Base-by-base conservation (phyloP, 2,888 invertebrate genomes). In the Sepioteuthis lessoniana region DNA sequence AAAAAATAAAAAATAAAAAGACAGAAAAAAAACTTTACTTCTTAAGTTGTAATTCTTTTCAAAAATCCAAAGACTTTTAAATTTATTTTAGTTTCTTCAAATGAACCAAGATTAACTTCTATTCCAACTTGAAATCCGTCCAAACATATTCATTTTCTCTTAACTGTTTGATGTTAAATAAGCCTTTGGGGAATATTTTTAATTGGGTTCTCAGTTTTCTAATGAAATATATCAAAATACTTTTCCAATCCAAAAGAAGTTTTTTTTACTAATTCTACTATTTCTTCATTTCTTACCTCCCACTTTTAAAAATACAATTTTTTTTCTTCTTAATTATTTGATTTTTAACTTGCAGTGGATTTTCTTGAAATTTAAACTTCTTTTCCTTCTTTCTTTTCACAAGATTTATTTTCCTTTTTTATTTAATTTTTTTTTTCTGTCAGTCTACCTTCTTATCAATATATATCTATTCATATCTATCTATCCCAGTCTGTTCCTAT, bases 91-190 rank as follows among this genome's bases (percentile, higher is more conserved):
- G n/a, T 76, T n/a, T 2, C n/a, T 76, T 16, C 10, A 76, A 76
- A 35, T 76, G n/a, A 76, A 76, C 76, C n/a, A 76, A 76, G 16
- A 76, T 76, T 13, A 76, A 1, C 76, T 76, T 76, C n/a, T 76
- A 10, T 76, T 35, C 4, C 76, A 76, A 35, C 4, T 35, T 76
- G 76, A 76, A 76, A 76, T 76, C 13, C 13, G 3, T 35, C n/a
- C 76, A 76, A 76, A 76, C n/a, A n/a, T 76, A 76, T 76, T 76
- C n/a, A 19, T n/a, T 76, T 42, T 76, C n/a, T 76, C n/a, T 76
- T n/a, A 76, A 76, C 76, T 76, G 76, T 76, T 76, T 76, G 76
- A 76, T 76, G 76, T 76, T 76, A 76, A 76, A 76, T 76, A 76
- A 35, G n/a, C 76, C 76, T 76, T 76, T 76, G 16, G n/a, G n/a